These are phyloP conservation scores for Chouioia cunea DNA, from an alignment of 2,888 invertebrate genomes.

Conservation along the genomic window DNA sequence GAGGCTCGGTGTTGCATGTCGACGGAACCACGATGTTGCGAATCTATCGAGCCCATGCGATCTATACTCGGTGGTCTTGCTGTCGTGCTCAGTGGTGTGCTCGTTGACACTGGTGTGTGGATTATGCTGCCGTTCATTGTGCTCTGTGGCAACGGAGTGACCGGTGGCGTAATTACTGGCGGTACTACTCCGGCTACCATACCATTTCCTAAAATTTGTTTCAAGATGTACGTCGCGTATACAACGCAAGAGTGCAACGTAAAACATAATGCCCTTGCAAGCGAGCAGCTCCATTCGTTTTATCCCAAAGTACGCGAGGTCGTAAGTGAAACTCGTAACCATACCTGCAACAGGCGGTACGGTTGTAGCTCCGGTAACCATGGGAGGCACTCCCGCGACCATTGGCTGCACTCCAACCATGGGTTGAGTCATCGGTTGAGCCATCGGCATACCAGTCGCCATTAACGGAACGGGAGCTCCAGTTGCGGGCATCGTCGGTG, in stretches of 20 bases:
- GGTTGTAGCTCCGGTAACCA: constrained; percentile 16
- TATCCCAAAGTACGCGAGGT: no score
- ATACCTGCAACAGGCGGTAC: constrained; percentile 50
- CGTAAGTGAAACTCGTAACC: no score
- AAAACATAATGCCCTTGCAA: no score
- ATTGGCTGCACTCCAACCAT: not conserved
- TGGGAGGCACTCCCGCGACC: constrained; percentile 22
- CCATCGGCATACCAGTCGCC: not conserved
- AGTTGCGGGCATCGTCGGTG: constrained; percentile 53
- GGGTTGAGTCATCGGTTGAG: not conserved
- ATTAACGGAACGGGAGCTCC: constrained; percentile 13
- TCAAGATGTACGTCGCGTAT: no score
- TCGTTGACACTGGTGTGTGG: constrained; percentile 65
- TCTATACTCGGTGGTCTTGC: constrained; percentile 70
- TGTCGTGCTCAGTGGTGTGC: constrained; percentile 65
- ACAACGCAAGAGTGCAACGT: no score
- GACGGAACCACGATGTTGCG: constrained; percentile 64
- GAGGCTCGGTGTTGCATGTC: constrained; percentile 27
- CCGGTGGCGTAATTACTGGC: constrained; percentile 51
- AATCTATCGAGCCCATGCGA: constrained; percentile 73
- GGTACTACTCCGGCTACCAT: constrained; percentile 50
- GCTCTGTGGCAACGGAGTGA: constrained; percentile 47
- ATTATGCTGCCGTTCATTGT: constrained; percentile 55
- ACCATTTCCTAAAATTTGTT: constrained; percentile 52
- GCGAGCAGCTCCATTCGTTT: no score